Percentiles rank a stretch among this genome's conserved stretches.
Conservation (phyloP, 2,888 invertebrate genomes). For the Pimpla rufipes region DNA sequence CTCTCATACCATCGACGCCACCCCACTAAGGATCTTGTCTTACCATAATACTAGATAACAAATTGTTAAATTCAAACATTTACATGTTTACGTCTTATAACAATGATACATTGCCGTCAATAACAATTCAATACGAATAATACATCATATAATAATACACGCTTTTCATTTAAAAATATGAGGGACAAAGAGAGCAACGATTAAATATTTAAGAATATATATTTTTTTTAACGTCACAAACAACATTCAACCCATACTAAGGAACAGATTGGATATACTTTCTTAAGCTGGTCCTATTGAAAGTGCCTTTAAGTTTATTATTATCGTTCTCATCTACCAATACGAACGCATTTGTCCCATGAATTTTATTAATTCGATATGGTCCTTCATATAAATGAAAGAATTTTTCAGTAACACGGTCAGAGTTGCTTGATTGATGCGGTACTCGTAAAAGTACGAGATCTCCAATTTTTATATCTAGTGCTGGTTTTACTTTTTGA, state of each 20-base stretch:
- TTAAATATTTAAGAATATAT: no score
- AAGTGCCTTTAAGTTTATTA: not conserved
- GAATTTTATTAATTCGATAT: slow-evolving; percentile 10
- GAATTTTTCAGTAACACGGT: no score
- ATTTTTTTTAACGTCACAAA: no score
- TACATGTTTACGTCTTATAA: not conserved
- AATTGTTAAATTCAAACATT: not conserved
- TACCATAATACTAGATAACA: not conserved
- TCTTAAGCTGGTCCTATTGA: no score
- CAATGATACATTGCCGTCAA: not conserved
- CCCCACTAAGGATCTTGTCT: slow-evolving; percentile 3
- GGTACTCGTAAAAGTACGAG: slow-evolving; percentile 39
- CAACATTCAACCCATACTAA: no score
- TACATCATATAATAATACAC: not conserved
- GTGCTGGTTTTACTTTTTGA: not conserved
- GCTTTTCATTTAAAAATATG: no score
- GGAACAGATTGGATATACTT: no score
- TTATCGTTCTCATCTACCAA: not conserved
- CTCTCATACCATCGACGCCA: not conserved
- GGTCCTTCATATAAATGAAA: slow-evolving; percentile 50
- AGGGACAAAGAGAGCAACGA: no score
- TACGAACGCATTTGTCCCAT: slow-evolving; percentile 35
- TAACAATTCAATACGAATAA: not conserved
- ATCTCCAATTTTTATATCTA: slow-evolving; percentile 12
- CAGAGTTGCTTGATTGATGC: slow-evolving; percentile 30